These are phyloP conservation scores for Diaprepes abbreviatus DNA, from an alignment of 2,888 invertebrate genomes.

Conservation along the genomic window DNA sequence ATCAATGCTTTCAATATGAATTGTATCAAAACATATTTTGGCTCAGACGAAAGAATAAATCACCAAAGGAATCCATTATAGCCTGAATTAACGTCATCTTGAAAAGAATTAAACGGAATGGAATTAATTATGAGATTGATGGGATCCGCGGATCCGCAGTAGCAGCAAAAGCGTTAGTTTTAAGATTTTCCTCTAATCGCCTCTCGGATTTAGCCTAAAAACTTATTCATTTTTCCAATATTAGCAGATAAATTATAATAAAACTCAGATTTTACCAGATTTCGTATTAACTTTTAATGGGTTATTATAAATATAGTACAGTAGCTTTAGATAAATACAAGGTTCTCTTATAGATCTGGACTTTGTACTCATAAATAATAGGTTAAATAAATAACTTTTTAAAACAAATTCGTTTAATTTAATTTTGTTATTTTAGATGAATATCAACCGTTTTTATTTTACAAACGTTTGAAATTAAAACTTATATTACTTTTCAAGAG, in stretches of 20 bases:
- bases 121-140: slow-evolving; percentile 71
- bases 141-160: slow-evolving; percentile 56
- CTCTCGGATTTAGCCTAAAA: slow-evolving; percentile 23
- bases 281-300: no score
- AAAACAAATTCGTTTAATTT: no score
- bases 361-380: no score
- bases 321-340: no score
- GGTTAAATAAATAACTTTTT: no score
- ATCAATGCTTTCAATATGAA: slow-evolving; percentile 48
- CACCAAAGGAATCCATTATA: slow-evolving; percentile 66
- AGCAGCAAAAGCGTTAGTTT: slow-evolving; percentile 53
- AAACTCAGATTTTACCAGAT: not conserved
- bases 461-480: no score
- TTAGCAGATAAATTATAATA: not conserved
- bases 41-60: slow-evolving; percentile 62
- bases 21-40: slow-evolving; percentile 57
- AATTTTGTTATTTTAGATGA: no score
- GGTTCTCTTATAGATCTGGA: no score
- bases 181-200: slow-evolving; percentile 54
- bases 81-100: slow-evolving; percentile 68
- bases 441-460: no score
- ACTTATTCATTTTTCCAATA: slow-evolving; percentile 28
- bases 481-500: no score
- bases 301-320: no score
- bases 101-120: slow-evolving; percentile 69